phyloP scores from a whole-genome alignment of 2,888 invertebrate species.

The Rotaria socialis region DNA sequence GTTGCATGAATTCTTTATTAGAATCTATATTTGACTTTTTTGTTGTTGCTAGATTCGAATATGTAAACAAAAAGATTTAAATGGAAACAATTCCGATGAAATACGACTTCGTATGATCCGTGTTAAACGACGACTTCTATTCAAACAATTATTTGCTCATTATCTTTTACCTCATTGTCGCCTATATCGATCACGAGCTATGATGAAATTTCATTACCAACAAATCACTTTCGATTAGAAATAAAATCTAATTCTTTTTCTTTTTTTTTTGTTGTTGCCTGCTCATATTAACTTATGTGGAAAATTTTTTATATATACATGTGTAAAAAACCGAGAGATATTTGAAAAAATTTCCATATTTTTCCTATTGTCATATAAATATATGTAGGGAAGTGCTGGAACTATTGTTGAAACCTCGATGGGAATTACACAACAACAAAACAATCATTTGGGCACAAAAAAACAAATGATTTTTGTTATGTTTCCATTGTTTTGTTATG shows the following conservation, averaged over 20 bases:
- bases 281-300: not conserved
- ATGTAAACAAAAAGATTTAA: constrained; percentile 34
- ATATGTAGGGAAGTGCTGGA: too few species aligned
- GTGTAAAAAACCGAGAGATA: not conserved
- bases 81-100: constrained; percentile 25
- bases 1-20: not conserved
- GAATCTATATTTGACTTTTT: not conserved
- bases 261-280: not conserved
- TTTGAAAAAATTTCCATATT: too few species aligned
- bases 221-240: not conserved
- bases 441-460: not conserved
- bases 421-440: not conserved
- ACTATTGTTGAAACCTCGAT: not conserved
- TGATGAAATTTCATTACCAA: constrained; percentile 1
- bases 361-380: too few species aligned
- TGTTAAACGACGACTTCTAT: not conserved
- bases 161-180: constrained; percentile 30
- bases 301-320: not conserved
- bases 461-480: not conserved
- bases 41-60: not conserved
- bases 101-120: not conserved
- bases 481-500: not conserved
- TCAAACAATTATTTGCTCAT: constrained; percentile 18
- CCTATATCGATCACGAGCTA: not conserved
- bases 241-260: not conserved